Base-by-base conservation (phyloP, 2,888 invertebrate species). In the Leucania comma region DNA sequence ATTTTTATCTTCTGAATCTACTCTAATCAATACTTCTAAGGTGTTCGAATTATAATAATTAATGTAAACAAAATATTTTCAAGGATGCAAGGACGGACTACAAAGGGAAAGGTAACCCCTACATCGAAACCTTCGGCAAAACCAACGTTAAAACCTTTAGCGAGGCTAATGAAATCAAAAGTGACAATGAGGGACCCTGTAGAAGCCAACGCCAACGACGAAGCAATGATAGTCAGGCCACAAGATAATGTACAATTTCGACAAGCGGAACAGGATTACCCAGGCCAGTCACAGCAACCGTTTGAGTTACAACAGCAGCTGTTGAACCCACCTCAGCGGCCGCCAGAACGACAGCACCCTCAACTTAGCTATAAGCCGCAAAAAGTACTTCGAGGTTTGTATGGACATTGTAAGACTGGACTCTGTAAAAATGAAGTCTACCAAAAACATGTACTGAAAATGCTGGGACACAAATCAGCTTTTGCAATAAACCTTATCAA, bases 401-500 rank as follows among this genome's bases (percentile, higher is more conserved):
- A 72, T 75, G 42, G 17, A 57, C 26, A 51, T 38, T 65, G 65
- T 58, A 38, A 53, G 22, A 51, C 9, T 53, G 51, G 57, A 22
- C 22, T 58, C 32, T 62, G 77, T 68, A 71, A 71, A 12, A 79
- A 67, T 46, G 57, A 68, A 54, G 64, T 76, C 61, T 79, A 77
- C 48, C 62, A 72, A 53, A 62, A 54, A 59, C 72, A 78, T 38
- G 46, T 82, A 51, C 35, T 51, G 54, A 82, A 62, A 46, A 51
- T 78, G 50, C 50, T 78, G 46, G 72, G 67, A 53, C 14, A 54
- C 10, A 29, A 29, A 70, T 35, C 35, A 26, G 26, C 35, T 61
- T 38, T 72, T 53, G 24, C 32, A 35, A 66, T 42, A 35, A 67
- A 67, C 20, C 14, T 38, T 24, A 20, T 53, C 24, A n/a, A 64